Base-by-base conservation (phyloP, 2,113 vertebrate species). In the Hydrolagus affinis region DNA sequence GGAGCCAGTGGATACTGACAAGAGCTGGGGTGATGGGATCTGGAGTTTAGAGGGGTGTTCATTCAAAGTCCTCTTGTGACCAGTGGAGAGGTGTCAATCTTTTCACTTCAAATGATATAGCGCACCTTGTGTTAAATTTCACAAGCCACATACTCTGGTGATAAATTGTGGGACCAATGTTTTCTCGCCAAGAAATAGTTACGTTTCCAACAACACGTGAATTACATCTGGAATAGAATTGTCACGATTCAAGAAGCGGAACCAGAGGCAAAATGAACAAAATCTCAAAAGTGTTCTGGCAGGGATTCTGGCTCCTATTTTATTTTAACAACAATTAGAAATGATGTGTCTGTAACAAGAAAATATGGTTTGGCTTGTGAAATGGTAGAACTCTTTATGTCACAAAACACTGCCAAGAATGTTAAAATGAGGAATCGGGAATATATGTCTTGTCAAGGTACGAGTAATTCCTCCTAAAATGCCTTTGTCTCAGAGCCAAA, bases 161-260 rank as follows among this genome's bases (percentile, higher is more conserved):
- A 73, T 75, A 56, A 44, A 12, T 28, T 19, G 11, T 32, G 60
- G 7, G 15, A 68, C 21, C 66, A 32, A 28, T 62, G 64, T 80
- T 30, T 32, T 68, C 78, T 68, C 62, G 15, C 62, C 66, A 28
- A 30, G 21, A 62, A 25, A 62, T 64, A 17, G 4, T 14, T 78
- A 64, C 21, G 12, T 66, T 83, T 83, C 62, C 62, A 66, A 23
- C 11, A n/a, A 32, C 59, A 30, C 25, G 19, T 64, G 60, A 83
- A 30, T 83, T 83, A 83, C 60, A 83, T 83, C 78, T 68, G 14
- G 25, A 83, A 21, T 28, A 83, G 32, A 9, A 68, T 32, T 83
- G 73, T 83, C 59, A 66, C 23, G 62, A 66, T 66, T 68, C 9
- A 62, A 66, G 60, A 83, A 83, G 19, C 30, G 30, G 32, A 66